Conservation (phyloP, 2,888 invertebrate genomes). For the Diarsia brunnea region DNA sequence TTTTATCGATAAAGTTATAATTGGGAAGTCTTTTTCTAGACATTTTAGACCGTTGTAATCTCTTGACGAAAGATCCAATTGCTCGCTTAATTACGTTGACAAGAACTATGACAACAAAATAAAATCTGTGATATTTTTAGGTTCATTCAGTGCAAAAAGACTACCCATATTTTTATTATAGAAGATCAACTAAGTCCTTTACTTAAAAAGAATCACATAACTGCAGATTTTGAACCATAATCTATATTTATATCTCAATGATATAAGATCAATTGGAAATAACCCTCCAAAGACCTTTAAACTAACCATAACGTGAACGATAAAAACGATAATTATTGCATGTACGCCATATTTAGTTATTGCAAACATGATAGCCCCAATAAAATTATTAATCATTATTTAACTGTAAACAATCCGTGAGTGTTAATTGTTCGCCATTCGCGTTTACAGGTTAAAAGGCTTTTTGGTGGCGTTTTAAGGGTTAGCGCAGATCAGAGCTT, state of each 20-base stretch:
- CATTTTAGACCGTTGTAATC: not conserved
- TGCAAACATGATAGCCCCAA: conserved; percentile 56
- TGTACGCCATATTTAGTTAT: conserved; percentile 63
- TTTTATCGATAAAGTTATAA: not conserved
- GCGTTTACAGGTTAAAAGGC: conserved; percentile 14
- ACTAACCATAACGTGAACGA: conserved; percentile 59
- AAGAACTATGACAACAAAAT: not conserved
- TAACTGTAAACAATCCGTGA: conserved; percentile 56
- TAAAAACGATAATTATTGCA: conserved; percentile 70
- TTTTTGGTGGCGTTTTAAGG: conserved; percentile 13
- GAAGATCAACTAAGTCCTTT: not conserved
- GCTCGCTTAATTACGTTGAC: no score
- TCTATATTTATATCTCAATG: not conserved
- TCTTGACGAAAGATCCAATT: not conserved
- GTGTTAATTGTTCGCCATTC: conserved; percentile 46
- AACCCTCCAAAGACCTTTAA: conserved; percentile 36
- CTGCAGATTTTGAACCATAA: not conserved
- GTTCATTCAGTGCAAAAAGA: not conserved
- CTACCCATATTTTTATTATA: not conserved
- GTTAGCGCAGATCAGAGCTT: not conserved
- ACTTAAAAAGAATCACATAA: not conserved
- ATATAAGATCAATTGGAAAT: conserved; percentile 24
- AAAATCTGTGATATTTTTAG: not conserved
- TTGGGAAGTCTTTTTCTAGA: not conserved
- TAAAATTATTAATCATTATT: conserved; percentile 63